phyloP scores from a whole-genome alignment of 1,140 invertebrate species.

The Brachionus plicatilis region DNA sequence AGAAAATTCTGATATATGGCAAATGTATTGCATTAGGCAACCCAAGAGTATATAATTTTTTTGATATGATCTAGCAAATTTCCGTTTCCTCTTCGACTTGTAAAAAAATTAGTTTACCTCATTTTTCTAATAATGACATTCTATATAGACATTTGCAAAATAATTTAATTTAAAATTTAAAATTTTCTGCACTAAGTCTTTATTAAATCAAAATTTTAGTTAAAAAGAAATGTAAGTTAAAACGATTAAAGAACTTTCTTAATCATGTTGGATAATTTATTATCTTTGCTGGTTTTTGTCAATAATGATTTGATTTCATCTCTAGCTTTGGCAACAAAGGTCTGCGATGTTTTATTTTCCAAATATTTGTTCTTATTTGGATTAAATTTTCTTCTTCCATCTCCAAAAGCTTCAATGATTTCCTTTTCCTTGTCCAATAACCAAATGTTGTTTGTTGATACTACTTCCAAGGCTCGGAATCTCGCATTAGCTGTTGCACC shows the following conservation, averaged over 20 bases:
- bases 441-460: constrained; percentile 32
- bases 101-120: no score
- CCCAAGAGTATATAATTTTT: no score
- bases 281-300: not conserved
- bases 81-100: no score
- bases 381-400: not conserved
- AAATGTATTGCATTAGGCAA: no score
- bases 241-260: not conserved
- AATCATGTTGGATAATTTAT: not conserved
- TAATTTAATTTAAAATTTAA: not conserved
- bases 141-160: no score
- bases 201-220: not conserved
- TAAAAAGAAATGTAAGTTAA: not conserved
- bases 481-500: constrained; percentile 38
- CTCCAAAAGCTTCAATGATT: constrained; percentile 32
- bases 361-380: not conserved
- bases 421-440: constrained; percentile 23
- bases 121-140: no score
- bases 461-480: constrained; percentile 34
- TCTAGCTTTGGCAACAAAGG: not conserved
- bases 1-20: no score
- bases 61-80: no score
- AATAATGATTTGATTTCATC: not conserved
- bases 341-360: not conserved
- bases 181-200: not conserved